These are phyloP conservation scores for Caenorhabditis latens DNA, from an alignment of 1,140 invertebrate genomes.

Conservation along the genomic window DNA sequence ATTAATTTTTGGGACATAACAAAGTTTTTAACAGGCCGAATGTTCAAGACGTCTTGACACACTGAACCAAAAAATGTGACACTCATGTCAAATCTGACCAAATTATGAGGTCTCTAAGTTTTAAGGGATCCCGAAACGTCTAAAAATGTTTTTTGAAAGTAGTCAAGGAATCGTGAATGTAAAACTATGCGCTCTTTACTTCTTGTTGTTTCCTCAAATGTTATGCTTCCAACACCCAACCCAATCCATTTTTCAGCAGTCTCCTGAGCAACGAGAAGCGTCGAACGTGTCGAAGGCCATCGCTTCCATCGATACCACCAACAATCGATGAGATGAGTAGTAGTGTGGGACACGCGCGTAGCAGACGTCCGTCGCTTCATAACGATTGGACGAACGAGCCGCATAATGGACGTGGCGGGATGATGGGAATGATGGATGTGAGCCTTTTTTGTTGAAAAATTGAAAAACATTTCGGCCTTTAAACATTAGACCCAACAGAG, in stretches of 20 bases:
- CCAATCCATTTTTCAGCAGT: not conserved
- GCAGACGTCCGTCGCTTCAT: conserved; percentile 28
- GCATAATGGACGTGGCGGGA: not conserved
- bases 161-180: too few species aligned
- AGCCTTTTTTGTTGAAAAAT: not conserved
- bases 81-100: too few species aligned
- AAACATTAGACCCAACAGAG: not conserved
- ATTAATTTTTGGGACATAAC: too few species aligned
- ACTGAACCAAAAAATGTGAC: too few species aligned
- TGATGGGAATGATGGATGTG: conserved; percentile 5
- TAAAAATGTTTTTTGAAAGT: too few species aligned
- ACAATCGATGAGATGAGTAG: conserved; percentile 48
- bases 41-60: too few species aligned
- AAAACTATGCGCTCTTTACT: too few species aligned
- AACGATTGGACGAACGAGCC: conserved; percentile 45
- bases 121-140: too few species aligned
- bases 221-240: not conserved
- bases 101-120: too few species aligned
- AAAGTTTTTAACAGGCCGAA: too few species aligned
- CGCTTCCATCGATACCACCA: conserved; percentile 28
- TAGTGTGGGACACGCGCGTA: conserved; percentile 28
- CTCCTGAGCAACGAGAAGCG: conserved; percentile 9
- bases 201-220: too few species aligned
- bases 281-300: conserved; percentile 19
- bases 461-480: not conserved